phyloP scores from a whole-genome alignment of 1,140 invertebrate species.

The Drosophila orena region DNA sequence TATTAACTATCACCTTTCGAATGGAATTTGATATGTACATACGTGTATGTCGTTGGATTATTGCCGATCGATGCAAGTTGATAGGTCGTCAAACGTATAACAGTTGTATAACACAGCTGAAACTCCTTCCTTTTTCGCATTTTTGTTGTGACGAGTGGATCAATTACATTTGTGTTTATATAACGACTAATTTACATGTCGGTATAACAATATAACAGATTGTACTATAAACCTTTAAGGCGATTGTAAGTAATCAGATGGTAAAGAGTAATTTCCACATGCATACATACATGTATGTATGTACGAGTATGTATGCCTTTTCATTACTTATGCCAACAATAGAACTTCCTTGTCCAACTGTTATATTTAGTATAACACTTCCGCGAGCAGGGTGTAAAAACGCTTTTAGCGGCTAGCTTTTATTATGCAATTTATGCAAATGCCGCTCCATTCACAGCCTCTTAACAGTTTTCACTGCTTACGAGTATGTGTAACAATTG shows the following conservation, averaged over 20 bases:
- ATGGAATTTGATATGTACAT: conserved; percentile 16
- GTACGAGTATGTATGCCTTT: neutral
- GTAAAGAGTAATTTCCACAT: too few species aligned
- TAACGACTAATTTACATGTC: neutral
- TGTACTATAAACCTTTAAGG: neutral
- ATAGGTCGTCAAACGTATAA: conserved; percentile 22
- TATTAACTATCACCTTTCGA: conserved; percentile 54
- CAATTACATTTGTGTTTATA: too few species aligned
- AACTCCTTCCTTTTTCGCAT: neutral
- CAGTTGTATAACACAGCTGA: conserved; percentile 15
- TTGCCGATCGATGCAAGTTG: conserved; percentile 32
- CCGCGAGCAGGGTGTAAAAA: conserved; percentile 2
- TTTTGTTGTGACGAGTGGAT: too few species aligned
- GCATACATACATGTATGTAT: too few species aligned
- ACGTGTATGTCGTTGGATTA: conserved; percentile 14
- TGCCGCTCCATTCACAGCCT: conserved; percentile 23
- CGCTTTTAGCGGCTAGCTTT: neutral
- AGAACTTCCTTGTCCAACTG: neutral
- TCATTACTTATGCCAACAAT: neutral
- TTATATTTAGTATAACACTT: conserved; percentile 13
- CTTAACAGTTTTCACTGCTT: conserved; percentile 25
- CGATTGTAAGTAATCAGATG: neutral
- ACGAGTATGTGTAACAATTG: conserved; percentile 28
- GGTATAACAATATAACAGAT: neutral
- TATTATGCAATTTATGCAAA: conserved; percentile 38